Conservation (phyloP, 2,797 vertebrate species). For the Melanotaenia trifasciata region DNA sequence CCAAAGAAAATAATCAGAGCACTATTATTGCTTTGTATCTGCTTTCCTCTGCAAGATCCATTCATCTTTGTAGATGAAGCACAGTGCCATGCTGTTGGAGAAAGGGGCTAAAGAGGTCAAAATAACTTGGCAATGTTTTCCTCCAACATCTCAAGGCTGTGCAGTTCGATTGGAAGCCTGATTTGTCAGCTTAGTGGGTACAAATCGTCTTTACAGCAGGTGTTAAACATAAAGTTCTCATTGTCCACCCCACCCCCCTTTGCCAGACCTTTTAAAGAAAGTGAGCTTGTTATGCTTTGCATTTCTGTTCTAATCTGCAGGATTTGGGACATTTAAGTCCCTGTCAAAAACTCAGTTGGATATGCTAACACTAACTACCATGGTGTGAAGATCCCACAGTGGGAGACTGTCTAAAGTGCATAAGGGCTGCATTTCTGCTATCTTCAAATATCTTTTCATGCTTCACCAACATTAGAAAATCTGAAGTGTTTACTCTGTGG, state of each 20-base stretch:
- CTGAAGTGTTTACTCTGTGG: slow-evolving; percentile 15
- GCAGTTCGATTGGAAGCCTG: slow-evolving; percentile 15
- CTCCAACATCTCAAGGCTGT: slow-evolving; percentile 17
- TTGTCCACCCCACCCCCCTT: not conserved
- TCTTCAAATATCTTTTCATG: slow-evolving; percentile 42
- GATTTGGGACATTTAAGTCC: slow-evolving; percentile 39
- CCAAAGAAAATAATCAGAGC: slow-evolving; percentile 75
- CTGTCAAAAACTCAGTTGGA: slow-evolving; percentile 50
- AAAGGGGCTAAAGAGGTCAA: slow-evolving; percentile 50
- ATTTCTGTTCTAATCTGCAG: slow-evolving; percentile 40
- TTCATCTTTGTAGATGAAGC: slow-evolving; percentile 66
- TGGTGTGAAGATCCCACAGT: slow-evolving; percentile 23
- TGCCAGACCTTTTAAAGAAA: slow-evolving; percentile 13
- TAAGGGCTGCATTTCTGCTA: slow-evolving; percentile 47
- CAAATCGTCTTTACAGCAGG: slow-evolving; percentile 64
- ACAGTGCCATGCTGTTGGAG: slow-evolving; percentile 57
- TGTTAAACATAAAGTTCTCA: slow-evolving; percentile 31
- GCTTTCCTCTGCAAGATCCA: slow-evolving; percentile 60
- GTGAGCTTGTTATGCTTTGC: slow-evolving; percentile 19
- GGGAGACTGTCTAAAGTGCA: slow-evolving; percentile 30
- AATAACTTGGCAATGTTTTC: slow-evolving; percentile 40
- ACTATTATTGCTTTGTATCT: slow-evolving; percentile 67
- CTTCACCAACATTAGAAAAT: slow-evolving; percentile 22
- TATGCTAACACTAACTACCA: slow-evolving; percentile 11
- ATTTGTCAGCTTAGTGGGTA: slow-evolving; percentile 42